Conservation (phyloP, 1,140 invertebrate genomes). For the Lasioglossum baleicum region DNA sequence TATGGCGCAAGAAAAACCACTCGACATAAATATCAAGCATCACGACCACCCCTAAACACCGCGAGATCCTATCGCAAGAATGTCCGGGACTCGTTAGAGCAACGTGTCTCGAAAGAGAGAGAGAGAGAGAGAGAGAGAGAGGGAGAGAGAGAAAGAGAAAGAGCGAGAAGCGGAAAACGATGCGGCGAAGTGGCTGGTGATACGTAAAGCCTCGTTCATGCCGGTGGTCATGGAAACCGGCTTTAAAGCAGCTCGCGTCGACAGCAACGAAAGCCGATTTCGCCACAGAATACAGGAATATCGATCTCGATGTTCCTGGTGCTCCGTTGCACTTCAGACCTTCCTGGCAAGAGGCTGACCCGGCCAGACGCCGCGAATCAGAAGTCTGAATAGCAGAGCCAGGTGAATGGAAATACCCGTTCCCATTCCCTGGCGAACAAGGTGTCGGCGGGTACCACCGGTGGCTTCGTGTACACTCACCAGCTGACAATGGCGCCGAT, state of each 20-base stretch:
- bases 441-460: background rate
- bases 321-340: conserved; percentile 1
- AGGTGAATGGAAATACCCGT: conserved; percentile 30
- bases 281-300: conserved; percentile 15
- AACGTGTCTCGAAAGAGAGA: background rate
- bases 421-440: background rate
- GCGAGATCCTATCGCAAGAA: background rate
- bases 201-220: conserved; percentile 10
- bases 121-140: too few species aligned
- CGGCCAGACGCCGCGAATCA: conserved; percentile 12
- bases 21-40: background rate
- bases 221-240: conserved; percentile 9
- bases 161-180: background rate
- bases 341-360: background rate
- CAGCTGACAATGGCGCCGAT: conserved; percentile 12
- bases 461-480: too few species aligned
- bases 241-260: background rate
- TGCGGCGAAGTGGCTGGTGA: background rate
- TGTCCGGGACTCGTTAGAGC: background rate
- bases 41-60: background rate
- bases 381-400: conserved; percentile 26
- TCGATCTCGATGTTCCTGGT: conserved; percentile 26
- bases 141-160: background rate
- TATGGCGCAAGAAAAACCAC: background rate
- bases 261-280: conserved; percentile 30